Base-by-base conservation (phyloP, 2,888 invertebrate species). In the Leucophenga montana region DNA sequence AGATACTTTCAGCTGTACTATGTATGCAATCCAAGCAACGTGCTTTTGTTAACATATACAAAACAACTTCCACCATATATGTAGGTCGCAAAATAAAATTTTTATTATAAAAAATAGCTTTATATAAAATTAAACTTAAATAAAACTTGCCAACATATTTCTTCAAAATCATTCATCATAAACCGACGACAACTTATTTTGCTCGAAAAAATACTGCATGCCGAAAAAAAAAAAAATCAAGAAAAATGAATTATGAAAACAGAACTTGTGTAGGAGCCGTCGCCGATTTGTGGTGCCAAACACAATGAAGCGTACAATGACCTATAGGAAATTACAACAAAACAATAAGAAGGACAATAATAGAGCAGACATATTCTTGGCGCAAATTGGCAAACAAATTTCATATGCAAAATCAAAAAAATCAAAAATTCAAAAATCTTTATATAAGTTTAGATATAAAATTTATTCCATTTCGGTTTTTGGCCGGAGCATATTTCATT, bases 311-410 rank as follows among this genome's bases (percentile, higher is more conserved):
- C 48, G 62, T 64, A 48, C 62, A 46, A 48, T 39, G 62, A 64
- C 31, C 62, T 22, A 46, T 33, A 33, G 33, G 14, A 31, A 31
- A 33, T 39, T 39, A 39, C 39, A 39, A 33, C 59, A 14, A 59
- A 59, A 5, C 22, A 27, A 59, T n/a, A 27, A 22, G 11, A 20
- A 3, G 22, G 27, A 27, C 1, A 11, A 39, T 39, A 39, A 39
- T 5, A 39, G 39, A 39, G 11, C 39, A 39, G 39, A 48, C n/a
- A 46, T 6, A 46, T 61, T 39, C 13, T 39, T 61, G 9, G 62
- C 48, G 46, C 14, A 64, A 64, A 64, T 64, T 64, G 59, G 59
- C 59, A 59, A 59, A 27, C 33, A 59, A 59, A 59, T 59, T 59
- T 33, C 59, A 59, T 33, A 59, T 59, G 59, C 33, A 16, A 50